Percentiles rank a stretch among this genome's conserved stretches.
phyloP scores from a whole-genome alignment of 2,888 invertebrate genomes.

The Ophonus ardosiacus region DNA sequence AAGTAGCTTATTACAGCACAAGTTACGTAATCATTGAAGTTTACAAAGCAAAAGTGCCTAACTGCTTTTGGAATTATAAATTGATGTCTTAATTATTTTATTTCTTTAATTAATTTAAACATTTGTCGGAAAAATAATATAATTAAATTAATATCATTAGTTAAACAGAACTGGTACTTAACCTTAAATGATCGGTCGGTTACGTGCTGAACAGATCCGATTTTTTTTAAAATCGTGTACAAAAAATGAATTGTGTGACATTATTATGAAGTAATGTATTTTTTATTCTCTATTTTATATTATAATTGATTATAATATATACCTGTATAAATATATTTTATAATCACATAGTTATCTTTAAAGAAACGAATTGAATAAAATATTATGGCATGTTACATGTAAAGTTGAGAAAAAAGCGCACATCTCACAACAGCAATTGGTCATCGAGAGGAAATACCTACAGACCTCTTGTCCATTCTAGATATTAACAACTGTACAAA shows the following conservation, averaged over 20 bases:
- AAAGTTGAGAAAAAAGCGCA: constrained; percentile 68
- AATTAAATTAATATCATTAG: no score
- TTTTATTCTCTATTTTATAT: constrained; percentile 47
- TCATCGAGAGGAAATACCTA: constrained; percentile 71
- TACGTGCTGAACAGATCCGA: no score
- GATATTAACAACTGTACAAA: constrained; percentile 46
- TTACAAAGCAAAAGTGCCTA: no score
- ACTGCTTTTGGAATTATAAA: no score
- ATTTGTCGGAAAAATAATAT: no score
- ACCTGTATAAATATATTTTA: constrained; percentile 48
- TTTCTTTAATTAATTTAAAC: no score
- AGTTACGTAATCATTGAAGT: no score
- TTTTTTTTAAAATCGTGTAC: not conserved
- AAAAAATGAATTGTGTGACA: constrained; percentile 3
- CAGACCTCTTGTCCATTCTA: constrained; percentile 60
- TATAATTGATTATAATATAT: constrained; percentile 48
- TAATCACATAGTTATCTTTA: constrained; percentile 57
- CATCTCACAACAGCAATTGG: constrained; percentile 72
- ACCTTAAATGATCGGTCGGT: no score
- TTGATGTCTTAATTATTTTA: no score
- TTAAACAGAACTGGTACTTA: no score
- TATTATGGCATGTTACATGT: constrained; percentile 69
- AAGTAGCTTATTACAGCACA: no score
- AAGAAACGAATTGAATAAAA: constrained; percentile 50
- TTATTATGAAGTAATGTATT: constrained; percentile 41